These are phyloP conservation scores for Sciurus niger DNA, from an alignment of 2,113 vertebrate genomes.

Conservation along the genomic window DNA sequence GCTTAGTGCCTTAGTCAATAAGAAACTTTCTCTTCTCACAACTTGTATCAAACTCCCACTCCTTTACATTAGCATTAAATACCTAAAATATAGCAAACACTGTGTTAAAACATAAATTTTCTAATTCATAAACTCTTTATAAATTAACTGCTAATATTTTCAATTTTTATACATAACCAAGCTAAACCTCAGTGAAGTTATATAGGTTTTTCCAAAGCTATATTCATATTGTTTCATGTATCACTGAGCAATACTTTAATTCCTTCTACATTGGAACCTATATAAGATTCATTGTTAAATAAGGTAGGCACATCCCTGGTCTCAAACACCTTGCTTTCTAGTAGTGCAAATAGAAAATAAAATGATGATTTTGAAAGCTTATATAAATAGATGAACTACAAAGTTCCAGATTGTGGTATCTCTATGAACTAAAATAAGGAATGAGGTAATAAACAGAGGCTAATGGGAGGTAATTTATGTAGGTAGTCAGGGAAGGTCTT, in stretches of 20 bases:
- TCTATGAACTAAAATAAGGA: background rate
- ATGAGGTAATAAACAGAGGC: background rate
- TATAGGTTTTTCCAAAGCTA: background rate
- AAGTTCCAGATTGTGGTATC: background rate
- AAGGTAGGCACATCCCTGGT: background rate
- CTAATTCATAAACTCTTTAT: background rate
- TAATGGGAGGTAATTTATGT: background rate
- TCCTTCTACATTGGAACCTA: background rate
- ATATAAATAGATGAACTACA: background rate
- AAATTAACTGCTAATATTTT: background rate
- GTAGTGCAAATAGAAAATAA: background rate
- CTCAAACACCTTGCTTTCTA: background rate
- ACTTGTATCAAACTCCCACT: background rate
- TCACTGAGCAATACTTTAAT: background rate
- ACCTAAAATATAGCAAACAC: background rate
- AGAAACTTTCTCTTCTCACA: conserved; percentile 20
- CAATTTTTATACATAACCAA: conserved; percentile 25
- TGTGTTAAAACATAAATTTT: background rate
- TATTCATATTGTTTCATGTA: background rate
- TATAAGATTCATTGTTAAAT: background rate
- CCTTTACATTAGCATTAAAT: background rate
- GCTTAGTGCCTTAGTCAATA: background rate
- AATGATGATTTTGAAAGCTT: background rate
- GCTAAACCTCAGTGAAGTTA: background rate
- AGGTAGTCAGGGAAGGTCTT: background rate